A percentile compares a stretch with the other conserved stretches of the same genome.
Conservation (phyloP, 2,797 vertebrate genomes). For the Alcedo atthis region DNA sequence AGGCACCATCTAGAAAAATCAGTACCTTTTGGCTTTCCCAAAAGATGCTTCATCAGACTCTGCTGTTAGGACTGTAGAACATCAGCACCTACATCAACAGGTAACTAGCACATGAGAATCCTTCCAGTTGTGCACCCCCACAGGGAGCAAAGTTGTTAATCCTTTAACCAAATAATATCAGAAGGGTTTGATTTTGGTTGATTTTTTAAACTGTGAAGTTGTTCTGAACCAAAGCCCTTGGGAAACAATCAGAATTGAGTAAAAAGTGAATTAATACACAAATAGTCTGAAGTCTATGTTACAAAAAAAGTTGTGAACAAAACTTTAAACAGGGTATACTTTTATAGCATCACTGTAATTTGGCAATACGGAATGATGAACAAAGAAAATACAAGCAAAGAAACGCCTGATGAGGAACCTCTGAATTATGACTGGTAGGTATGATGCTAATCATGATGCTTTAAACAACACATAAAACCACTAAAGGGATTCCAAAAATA, state of each 20-base stretch:
- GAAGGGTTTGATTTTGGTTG: not conserved
- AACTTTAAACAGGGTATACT: not conserved
- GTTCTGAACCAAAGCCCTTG: not conserved
- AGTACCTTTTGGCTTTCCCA: not conserved
- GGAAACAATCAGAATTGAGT: not conserved
- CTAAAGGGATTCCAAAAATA: not conserved
- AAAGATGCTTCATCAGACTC: not conserved
- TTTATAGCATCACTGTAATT: not conserved
- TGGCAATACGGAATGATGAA: not conserved
- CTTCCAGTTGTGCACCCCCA: not conserved
- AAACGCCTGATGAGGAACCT: not conserved
- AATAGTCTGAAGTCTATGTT: not conserved
- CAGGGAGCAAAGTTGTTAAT: not conserved
- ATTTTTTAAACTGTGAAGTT: not conserved
- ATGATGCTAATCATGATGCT: not conserved
- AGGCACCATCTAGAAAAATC: not conserved
- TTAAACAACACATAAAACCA: not conserved
- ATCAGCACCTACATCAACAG: not conserved
- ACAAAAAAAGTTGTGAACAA: not conserved
- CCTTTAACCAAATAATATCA: not conserved
- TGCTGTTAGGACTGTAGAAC: not conserved
- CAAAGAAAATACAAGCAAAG: not conserved
- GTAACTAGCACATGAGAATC: not conserved
- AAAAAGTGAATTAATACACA: too few relatives aligned
- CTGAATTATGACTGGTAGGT: not conserved